Evolutionary conservation across 2,797 vertebrate species (phyloP).

Genomic region (Acanthis flammea): DNA sequence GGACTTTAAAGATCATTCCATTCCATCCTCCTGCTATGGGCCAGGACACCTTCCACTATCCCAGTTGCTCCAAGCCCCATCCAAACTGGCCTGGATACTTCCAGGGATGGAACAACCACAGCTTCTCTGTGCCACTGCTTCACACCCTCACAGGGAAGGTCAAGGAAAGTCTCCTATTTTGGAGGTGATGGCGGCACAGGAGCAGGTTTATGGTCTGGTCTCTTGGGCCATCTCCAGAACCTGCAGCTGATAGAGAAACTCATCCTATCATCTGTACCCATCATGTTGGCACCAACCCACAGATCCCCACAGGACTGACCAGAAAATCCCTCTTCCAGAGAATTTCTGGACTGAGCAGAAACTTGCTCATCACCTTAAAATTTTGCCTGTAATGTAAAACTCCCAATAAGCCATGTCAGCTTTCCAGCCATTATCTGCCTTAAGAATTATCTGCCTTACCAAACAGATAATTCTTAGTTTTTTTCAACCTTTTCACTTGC

Average conservation of each 20-base stretch:
- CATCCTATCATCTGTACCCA: no score
- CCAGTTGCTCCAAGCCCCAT: accelerated
- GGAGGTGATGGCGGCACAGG: accelerated
- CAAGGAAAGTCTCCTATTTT: neutral
- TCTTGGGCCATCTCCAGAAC: neutral
- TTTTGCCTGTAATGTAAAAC: neutral
- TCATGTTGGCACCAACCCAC: neutral
- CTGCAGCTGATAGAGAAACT: neutral
- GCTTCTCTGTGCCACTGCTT: neutral
- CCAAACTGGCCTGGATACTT: neutral
- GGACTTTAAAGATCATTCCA: neutral
- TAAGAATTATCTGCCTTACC: neutral
- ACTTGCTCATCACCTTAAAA: neutral
- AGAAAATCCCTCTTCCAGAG: neutral
- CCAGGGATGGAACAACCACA: neutral
- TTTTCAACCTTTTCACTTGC: neutral
- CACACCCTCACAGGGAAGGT: neutral
- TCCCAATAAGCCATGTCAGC: accelerated
- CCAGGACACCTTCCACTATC: neutral
- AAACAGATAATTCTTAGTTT: neutral
- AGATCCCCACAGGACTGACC: neutral
- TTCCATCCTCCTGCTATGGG: neutral
- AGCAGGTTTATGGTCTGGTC: neutral
- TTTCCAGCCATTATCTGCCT: neutral
- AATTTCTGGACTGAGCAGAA: neutral